These are phyloP conservation scores for Rhea pennata DNA, from an alignment of 2,113 vertebrate species.

Conservation along the genomic window DNA sequence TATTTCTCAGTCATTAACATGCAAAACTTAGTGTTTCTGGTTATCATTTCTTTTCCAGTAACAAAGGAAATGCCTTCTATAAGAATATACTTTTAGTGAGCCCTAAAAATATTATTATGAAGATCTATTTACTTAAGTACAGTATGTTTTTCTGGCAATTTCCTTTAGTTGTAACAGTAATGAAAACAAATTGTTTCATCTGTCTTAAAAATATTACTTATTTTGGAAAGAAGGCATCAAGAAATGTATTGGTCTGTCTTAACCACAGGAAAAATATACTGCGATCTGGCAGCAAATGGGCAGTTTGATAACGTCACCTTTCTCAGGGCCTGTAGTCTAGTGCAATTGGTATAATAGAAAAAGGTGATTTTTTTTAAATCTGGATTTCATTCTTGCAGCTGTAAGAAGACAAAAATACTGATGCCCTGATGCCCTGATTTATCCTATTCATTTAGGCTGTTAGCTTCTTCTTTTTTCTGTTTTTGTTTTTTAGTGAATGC, in stretches of 20 bases:
- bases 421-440: background rate
- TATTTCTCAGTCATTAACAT: background rate
- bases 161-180: background rate
- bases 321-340: background rate
- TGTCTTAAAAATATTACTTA: background rate
- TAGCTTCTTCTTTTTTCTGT: background rate
- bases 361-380: background rate
- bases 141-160: background rate
- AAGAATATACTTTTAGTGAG: background rate
- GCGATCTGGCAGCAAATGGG: background rate
- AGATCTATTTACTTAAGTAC: background rate
- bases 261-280: background rate
- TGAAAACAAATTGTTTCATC: conserved; percentile 17
- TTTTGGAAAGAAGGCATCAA: background rate
- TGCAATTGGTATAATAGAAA: background rate
- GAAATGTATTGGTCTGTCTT: background rate
- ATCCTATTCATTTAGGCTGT: background rate
- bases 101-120: background rate
- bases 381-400: background rate
- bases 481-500: background rate
- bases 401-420: rapidly evolving
- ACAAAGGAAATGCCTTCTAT: background rate
- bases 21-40: background rate
- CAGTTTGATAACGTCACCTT: background rate
- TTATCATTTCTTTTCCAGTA: background rate